A percentile compares a stretch with the other conserved stretches of the same genome.
These are phyloP conservation scores for Ophion ventricosus DNA, from an alignment of 2,888 invertebrate species.

Conservation along the genomic window DNA sequence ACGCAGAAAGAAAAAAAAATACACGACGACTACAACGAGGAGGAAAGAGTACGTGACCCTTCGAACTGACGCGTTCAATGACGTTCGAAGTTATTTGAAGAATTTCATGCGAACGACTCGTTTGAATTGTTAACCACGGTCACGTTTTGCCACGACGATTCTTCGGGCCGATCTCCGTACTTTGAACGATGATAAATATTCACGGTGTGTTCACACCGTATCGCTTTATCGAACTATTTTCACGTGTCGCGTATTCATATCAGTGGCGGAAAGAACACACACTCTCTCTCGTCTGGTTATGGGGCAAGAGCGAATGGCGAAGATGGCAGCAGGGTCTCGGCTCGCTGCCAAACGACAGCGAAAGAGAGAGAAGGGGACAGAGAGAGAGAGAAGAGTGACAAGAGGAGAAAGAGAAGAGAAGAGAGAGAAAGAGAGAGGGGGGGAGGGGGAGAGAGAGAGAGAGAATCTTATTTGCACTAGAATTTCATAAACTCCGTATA, in stretches of 20 bases:
- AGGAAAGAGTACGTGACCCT: conserved; percentile 4
- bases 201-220: conserved; percentile 12
- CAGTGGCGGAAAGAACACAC: conserved; percentile 2
- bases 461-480: not conserved
- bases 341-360: conserved; percentile 34
- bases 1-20: not conserved
- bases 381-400: no score
- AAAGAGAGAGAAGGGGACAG: conserved; percentile 1
- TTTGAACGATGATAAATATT: conserved; percentile 53
- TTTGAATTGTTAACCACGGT: conserved; percentile 44
- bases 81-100: conserved; percentile 17
- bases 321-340: conserved; percentile 53
- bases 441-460: not conserved
- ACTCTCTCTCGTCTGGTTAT: conserved; percentile 41
- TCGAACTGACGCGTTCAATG: not conserved
- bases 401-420: no score
- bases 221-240: conserved; percentile 32
- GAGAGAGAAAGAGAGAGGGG: no score
- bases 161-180: conserved; percentile 11
- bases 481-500: conserved; percentile 3
- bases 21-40: not conserved
- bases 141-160: conserved; percentile 38
- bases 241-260: conserved; percentile 8
- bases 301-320: conserved; percentile 11
- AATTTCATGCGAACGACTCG: not conserved